A percentile compares a stretch with the other conserved stretches of the same genome.
Conservation (phyloP, 2,797 vertebrate species). For the Benthosema pterotum region DNA sequence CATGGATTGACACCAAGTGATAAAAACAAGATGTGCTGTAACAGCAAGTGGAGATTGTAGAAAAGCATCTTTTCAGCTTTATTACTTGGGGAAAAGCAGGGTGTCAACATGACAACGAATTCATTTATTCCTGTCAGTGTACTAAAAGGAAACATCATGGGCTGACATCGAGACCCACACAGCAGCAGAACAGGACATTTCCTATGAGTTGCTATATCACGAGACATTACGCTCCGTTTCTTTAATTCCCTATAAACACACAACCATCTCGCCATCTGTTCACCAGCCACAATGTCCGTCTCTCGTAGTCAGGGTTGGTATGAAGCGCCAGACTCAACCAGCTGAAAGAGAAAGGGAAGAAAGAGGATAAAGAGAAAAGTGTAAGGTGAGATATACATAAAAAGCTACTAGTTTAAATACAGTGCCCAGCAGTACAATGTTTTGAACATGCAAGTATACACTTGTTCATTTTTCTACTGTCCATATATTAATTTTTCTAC, state of each 20-base stretch:
- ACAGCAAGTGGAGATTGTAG: conserved; percentile 37
- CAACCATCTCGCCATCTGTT: conserved; percentile 21
- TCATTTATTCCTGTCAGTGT: conserved; percentile 23
- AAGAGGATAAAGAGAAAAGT: conserved; percentile 33
- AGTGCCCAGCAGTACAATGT: not conserved
- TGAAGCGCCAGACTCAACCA: conserved; percentile 72
- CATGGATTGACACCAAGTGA: not conserved
- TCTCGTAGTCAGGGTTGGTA: conserved; percentile 49
- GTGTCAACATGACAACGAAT: conserved; percentile 19
- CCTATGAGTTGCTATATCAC: conserved; percentile 21
- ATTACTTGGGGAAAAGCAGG: conserved; percentile 55
- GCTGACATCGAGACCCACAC: conserved; percentile 10
- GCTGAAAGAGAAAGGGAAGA: conserved; percentile 73
- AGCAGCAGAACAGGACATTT: conserved; percentile 18
- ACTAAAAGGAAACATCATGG: conserved; percentile 31
- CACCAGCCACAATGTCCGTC: conserved; percentile 25
- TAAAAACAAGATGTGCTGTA: not conserved
- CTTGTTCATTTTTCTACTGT: not conserved
- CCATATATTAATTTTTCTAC: not conserved
- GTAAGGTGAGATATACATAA: conserved; percentile 52
- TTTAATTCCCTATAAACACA: not conserved
- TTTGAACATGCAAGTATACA: not conserved
- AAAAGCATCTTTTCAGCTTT: conserved; percentile 69
- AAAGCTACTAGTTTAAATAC: not conserved
- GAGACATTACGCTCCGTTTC: not conserved